Evolutionary conservation across 1,140 invertebrate species (phyloP), one percentile per base, ranked within the genome.

Genomic region (Micrasema longulum): DNA sequence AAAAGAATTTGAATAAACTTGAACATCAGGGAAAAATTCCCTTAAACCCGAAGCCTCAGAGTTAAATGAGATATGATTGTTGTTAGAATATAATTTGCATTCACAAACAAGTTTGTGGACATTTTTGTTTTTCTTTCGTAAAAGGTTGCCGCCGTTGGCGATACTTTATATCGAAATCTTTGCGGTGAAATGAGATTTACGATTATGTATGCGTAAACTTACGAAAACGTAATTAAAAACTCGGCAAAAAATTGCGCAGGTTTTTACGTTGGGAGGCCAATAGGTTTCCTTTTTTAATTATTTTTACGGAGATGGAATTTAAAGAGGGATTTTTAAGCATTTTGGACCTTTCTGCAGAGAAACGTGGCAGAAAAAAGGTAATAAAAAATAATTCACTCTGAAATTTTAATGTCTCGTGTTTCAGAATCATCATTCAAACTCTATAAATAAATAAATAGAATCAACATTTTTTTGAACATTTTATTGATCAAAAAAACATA

Each of bases 11-110:
- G 55, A 66, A 55, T 57, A 66, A 72, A 72, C 31, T 72, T 67
- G 47, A 66, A 41, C 55, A 57, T 66, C 26, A 26, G 41, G 60
- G 50, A 52, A 67, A 67, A 48, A 31, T 20, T 69, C 53, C 45
- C 35, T 16, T 18, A 14, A 57, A 18, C 11, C 23, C 20, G 23
- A 22, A 23, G 41, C 11, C 65, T 38, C 45, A 43, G 63, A 74
- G 66, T 70, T 70, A 69, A 74, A 74, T 69, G 50, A 74, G 72
- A 70, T 70, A 67, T 69, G 67, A 74, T 74, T 74, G 72, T 74
- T 66, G 67, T 70, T 50, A 62, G 55, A 70, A 74, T 70, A 65
- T 70, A 74, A 74, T 74, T 74, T 74, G 63, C 72, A 74, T 74
- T 48, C 62, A 31, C 43, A 74, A 74, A 57, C 64, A 64, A 70